A percentile compares a stretch with the other conserved stretches of the same genome.
These are phyloP conservation scores for Micromys minutus DNA, from an alignment of 2,113 vertebrate species.

Conservation along the genomic window DNA sequence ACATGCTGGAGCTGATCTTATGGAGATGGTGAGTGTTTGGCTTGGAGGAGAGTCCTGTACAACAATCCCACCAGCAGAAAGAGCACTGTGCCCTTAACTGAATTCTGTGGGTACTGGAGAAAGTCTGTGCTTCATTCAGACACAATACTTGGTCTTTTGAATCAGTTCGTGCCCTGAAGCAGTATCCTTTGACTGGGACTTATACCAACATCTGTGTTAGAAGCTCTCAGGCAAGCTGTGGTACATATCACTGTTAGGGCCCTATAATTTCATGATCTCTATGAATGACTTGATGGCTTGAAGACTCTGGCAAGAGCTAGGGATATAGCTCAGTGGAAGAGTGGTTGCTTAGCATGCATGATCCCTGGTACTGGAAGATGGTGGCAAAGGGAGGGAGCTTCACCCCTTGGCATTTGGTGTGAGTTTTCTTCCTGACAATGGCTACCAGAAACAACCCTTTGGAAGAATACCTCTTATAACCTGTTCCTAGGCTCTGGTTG, in stretches of 20 bases:
- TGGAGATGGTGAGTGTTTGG: not conserved
- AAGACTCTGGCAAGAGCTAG: slow-evolving; percentile 26
- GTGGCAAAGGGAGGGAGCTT: not conserved
- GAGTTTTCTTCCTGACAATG: not conserved
- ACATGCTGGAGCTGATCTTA: not conserved
- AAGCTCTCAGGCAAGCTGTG: not conserved
- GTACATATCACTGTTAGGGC: not conserved
- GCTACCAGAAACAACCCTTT: slow-evolving; percentile 38
- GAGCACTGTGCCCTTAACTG: not conserved
- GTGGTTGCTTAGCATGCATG: not conserved
- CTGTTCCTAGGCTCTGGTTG: not conserved
- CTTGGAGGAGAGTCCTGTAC: not conserved
- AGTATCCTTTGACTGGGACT: not conserved
- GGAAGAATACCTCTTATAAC: slow-evolving; percentile 39
- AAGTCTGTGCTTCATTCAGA: not conserved
- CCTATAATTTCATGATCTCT: slow-evolving; percentile 6
- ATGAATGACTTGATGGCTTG: slow-evolving; percentile 11
- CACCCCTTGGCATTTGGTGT: not conserved
- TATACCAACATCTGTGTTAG: not conserved
- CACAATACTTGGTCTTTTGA: not conserved
- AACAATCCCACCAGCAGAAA: not conserved
- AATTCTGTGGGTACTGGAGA: not conserved
- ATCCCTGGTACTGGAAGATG: not conserved
- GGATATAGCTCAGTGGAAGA: not conserved
- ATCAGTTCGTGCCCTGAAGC: not conserved